Base-by-base conservation (phyloP, 2,888 invertebrate species). In the Caenorhabditis uteleia region DNA sequence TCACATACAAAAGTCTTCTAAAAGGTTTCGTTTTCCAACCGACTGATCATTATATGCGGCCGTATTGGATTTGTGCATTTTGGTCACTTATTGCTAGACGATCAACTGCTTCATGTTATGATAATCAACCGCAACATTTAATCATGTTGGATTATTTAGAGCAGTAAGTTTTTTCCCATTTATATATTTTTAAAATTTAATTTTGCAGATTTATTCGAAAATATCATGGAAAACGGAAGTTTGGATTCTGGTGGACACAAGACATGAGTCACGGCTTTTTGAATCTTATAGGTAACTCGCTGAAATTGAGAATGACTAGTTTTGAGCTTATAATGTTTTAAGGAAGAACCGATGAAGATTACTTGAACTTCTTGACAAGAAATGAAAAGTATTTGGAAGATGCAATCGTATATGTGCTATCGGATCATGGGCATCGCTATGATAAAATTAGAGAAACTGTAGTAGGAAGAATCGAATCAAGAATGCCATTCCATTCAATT, bases 401-500 rank as follows among this genome's bases (percentile, higher is more conserved):
- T 27, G 57, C 77, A 12, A 65, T 77, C n/a, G 51, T 78, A 6
- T 57, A 77, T 25, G 40, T 80, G 7, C 57, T 84, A 61, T 84
- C 84, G 54, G 85, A 85, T 61, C 85, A 85, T 65, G 85, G 85
- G 14, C 82, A 84, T 69, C 76, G 85, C 27, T 84, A 84, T 56
- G 85, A 84, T 23, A 66, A 70, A 27, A 84, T 85, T 29, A 70
- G 85, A 34, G 79, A 83, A 46, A 84, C 85, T 5, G 84, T 82
- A 51, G 76, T 85, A 14, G 85, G 85, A 1, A 82, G 85, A 47
- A 74, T 85, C 18, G 85, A 85, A 65, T 84, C 84, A 27, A 68
- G 85, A 25, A 76, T 85, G 46, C 85, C 85, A 3, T 82, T 84
- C 54, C 70, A 85, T 57, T 79, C 80, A 31, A 61, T 85, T 7